Conservation (phyloP, 2,797 vertebrate species). For the Babyrousa celebensis region DNA sequence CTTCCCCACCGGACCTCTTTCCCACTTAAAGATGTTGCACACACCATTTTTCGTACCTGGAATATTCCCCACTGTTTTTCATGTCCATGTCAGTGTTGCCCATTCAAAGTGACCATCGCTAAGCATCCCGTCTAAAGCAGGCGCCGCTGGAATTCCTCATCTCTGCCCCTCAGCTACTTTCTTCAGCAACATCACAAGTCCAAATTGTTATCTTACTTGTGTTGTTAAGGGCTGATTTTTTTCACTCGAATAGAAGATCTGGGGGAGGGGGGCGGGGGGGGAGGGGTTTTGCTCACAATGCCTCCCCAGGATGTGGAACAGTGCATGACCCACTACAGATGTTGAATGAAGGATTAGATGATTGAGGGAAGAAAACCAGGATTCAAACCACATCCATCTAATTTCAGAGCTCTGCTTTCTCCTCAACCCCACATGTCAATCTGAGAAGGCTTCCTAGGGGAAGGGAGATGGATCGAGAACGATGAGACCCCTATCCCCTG, state of each 20-base stretch:
- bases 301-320: neutral
- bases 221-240: neutral
- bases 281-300: neutral
- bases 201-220: neutral
- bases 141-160: neutral
- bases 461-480: neutral
- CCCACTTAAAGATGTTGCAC: neutral
- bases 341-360: too few species aligned
- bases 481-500: neutral
- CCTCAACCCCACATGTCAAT: neutral
- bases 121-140: neutral
- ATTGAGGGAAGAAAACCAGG: neutral
- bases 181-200: neutral
- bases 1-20: neutral
- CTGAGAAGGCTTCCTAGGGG: neutral
- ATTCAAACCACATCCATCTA: neutral
- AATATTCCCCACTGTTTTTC: neutral
- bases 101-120: neutral
- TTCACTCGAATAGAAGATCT: neutral
- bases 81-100: neutral
- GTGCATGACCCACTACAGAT: neutral
- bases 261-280: neutral
- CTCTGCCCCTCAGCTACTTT: neutral
- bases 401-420: neutral
- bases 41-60: neutral